Percentiles rank a stretch among this genome's conserved stretches.
phyloP scores from a whole-genome alignment of 1,140 invertebrate species.

The Colletes gigas region DNA sequence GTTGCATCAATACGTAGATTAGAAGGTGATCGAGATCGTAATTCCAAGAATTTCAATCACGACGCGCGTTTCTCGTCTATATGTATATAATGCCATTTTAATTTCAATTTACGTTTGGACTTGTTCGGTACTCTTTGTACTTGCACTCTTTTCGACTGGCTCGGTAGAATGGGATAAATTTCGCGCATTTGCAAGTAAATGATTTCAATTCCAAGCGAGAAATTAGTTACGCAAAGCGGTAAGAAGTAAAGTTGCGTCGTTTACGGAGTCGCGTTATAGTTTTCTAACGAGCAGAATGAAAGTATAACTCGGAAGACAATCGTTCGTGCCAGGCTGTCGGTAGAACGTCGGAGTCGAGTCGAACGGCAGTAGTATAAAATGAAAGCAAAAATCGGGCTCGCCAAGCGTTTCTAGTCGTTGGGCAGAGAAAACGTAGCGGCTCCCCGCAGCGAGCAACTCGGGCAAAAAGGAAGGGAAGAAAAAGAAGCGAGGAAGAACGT shows the following conservation, averaged over 20 bases:
- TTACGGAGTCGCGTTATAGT: no score
- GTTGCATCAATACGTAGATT: background rate
- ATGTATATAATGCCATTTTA: background rate
- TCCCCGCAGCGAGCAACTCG: background rate
- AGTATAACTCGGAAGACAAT: no score
- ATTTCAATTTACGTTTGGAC: background rate
- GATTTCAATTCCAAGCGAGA: no score
- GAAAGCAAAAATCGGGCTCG: conserved; percentile 28
- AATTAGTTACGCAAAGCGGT: no score
- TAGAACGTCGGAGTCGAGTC: no score
- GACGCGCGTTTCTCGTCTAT: no score
- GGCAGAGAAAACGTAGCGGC: background rate
- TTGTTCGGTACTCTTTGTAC: background rate
- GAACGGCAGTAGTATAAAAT: background rate
- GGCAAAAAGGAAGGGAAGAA: background rate
- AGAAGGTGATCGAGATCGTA: background rate
- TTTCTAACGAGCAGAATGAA: no score
- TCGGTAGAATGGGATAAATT: no score
- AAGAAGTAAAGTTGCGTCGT: no score
- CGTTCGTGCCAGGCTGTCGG: no score
- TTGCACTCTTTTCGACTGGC: no score
- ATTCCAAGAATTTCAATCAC: background rate
- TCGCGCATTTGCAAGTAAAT: no score
- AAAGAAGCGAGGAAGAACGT: conserved; percentile 7
- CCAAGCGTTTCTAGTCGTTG: background rate